A percentile compares a stretch with the other conserved stretches of the same genome.
Conservation (phyloP, 2,888 invertebrate genomes). For the Gymnocheta viridis region DNA sequence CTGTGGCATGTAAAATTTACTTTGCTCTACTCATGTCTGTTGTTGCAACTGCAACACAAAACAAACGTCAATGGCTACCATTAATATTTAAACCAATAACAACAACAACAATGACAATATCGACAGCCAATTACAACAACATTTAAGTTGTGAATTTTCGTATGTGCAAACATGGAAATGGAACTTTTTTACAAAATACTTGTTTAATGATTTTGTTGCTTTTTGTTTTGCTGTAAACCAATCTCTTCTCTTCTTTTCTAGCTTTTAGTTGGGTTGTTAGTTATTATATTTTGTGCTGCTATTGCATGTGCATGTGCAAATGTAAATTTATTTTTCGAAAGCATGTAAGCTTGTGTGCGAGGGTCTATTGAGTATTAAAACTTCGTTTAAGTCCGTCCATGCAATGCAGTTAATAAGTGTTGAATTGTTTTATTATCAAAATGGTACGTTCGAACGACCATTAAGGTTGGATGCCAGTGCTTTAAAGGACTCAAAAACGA, state of each 20-base stretch:
- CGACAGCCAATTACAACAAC: slow-evolving; percentile 55
- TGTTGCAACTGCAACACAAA: slow-evolving; percentile 4
- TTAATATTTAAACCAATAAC: neutral
- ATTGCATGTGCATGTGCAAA: slow-evolving; percentile 13
- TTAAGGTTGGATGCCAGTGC: slow-evolving; percentile 12
- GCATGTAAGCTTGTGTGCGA: neutral
- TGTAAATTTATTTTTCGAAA: slow-evolving; percentile 21
- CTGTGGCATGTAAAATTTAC: slow-evolving; percentile 31
- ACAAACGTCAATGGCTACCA: slow-evolving; percentile 45
- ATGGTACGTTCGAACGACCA: slow-evolving; percentile 36
- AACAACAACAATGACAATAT: slow-evolving; percentile 25
- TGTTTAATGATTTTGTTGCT: slow-evolving; percentile 18
- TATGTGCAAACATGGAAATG: slow-evolving; percentile 62
- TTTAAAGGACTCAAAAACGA: slow-evolving; percentile 24
- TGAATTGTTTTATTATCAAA: slow-evolving; percentile 68
- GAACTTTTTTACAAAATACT: slow-evolving; percentile 37
- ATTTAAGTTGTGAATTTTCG: slow-evolving; percentile 33
- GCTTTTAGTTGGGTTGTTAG: neutral
- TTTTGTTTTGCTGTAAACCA: slow-evolving; percentile 29
- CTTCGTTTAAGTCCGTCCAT: slow-evolving; percentile 51
- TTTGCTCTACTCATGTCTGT: slow-evolving; percentile 21
- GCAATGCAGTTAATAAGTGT: slow-evolving; percentile 68
- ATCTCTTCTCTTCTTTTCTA: slow-evolving; percentile 14
- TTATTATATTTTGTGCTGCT: slow-evolving; percentile 13
- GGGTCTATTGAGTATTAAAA: slow-evolving; percentile 33